A percentile compares a stretch with the other conserved stretches of the same genome.
Conservation (phyloP, 2,888 invertebrate genomes). For the Aporophyla nigra region DNA sequence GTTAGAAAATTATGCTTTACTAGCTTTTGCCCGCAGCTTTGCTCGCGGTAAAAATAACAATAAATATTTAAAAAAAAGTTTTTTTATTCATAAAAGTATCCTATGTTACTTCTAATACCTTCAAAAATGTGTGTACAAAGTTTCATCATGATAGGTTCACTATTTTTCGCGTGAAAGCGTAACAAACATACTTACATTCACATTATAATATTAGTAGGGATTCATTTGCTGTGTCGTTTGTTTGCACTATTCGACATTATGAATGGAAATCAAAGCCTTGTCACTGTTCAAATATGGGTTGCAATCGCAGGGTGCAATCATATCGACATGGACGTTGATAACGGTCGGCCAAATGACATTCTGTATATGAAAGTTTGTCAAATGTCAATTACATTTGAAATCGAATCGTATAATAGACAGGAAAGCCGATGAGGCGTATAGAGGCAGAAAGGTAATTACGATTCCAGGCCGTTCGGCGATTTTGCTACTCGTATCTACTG, state of each 20-base stretch:
- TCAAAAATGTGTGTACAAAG: no score
- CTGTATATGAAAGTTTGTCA: slow-evolving; percentile 26
- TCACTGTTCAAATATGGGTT: slow-evolving; percentile 37
- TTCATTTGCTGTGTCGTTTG: slow-evolving; percentile 25
- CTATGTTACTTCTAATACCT: no score
- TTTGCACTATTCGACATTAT: slow-evolving; percentile 28
- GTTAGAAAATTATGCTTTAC: slow-evolving; percentile 36
- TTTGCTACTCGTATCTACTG: slow-evolving; percentile 3
- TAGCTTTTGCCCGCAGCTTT: no score
- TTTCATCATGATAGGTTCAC: no score
- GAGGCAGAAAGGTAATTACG: slow-evolving; percentile 33
- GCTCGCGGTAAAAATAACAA: no score
- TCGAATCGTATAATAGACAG: slow-evolving; percentile 22
- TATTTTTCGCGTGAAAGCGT: no score
- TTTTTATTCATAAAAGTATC: no score
- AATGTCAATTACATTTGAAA: slow-evolving; percentile 41
- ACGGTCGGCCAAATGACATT: slow-evolving; percentile 18
- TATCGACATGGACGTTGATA: slow-evolving; percentile 41
- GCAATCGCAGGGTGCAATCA: slow-evolving; percentile 20
- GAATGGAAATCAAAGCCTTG: slow-evolving; percentile 21
- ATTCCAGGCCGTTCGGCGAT: not conserved
- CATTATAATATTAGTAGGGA: no score
- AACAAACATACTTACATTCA: no score
- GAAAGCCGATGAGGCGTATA: slow-evolving; percentile 16
- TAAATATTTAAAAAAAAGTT: no score